A percentile compares a stretch with the other conserved stretches of the same genome.
phyloP scores from a whole-genome alignment of 2,888 invertebrate species.

The Yponomeuta evonymella region DNA sequence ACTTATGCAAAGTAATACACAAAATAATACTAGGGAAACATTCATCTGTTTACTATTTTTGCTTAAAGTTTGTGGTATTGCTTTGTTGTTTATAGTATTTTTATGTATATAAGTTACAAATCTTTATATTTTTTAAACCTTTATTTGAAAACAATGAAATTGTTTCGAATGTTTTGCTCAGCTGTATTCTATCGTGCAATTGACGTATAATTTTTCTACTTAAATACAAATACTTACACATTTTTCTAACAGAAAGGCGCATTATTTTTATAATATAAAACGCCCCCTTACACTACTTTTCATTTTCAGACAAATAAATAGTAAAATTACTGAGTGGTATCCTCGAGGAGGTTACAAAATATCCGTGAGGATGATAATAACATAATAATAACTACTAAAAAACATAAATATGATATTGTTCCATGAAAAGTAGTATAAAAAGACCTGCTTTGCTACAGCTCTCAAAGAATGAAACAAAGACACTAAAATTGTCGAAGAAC shows the following conservation, averaged over 20 bases:
- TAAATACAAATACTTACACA: constrained; percentile 34
- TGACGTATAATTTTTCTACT: constrained; percentile 34
- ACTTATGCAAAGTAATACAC: no score
- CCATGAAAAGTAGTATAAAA: background rate
- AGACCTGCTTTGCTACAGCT: constrained; percentile 23
- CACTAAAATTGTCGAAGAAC: background rate
- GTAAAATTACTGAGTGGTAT: background rate
- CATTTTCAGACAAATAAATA: background rate
- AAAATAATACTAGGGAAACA: background rate
- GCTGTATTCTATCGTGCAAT: constrained; percentile 37
- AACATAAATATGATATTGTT: background rate
- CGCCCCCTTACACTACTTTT: constrained; percentile 31
- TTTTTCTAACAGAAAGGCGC: constrained; percentile 58
- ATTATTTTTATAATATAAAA: constrained; percentile 33
- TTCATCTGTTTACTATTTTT: background rate
- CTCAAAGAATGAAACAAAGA: background rate
- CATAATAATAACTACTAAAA: background rate
- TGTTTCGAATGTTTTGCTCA: constrained; percentile 14
- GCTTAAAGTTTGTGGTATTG: background rate
- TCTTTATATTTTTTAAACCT: background rate
- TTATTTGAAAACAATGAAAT: background rate
- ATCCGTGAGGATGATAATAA: background rate
- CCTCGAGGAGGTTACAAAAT: background rate
- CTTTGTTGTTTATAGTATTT: background rate
- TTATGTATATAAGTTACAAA: background rate